Base-by-base conservation (phyloP, 2,797 vertebrate species). In the Rhabdomys pumilio region DNA sequence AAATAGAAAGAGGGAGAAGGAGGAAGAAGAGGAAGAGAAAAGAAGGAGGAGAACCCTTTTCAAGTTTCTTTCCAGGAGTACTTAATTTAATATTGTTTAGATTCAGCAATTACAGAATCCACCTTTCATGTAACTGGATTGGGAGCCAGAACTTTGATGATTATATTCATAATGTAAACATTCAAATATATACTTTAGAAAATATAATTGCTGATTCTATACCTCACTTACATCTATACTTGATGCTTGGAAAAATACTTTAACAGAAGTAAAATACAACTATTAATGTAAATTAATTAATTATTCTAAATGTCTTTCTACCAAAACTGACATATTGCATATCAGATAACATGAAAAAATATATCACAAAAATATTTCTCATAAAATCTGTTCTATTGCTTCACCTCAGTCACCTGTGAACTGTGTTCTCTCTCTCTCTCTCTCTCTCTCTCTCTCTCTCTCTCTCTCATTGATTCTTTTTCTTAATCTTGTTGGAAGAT, bases 401-500 rank as follows among this genome's bases (percentile, higher is more conserved):
- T 44, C 7, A 24, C 10, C 14, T n/a, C 14, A 81, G 53, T 69
- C n/a, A 89, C 4, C 26, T 61, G 89, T 82, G 47, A 73, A 20
- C 17, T 77, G 3, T 38, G 38, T 3, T 55, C 20, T 55, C 12
- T 72, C 20, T 73, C 65, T 72, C 11, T 50, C 19, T 69, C 72
- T 73, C n/a, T 73, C 72, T 22, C 19, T 73, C 72, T 73, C 72
- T 73, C 72, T 73, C 67, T 67, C 61, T 63, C 61, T 26, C 24
- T 59, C 57, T 57, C 3, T 61, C 59, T 61, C 76, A 88, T 80
- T 92, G 47, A 84, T 59, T 93, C 17, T 41, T 97, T 77, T 92
- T 72, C 75, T 83, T 20, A 61, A 24, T 89, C 29, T 92, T 88
- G 29, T 83, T 94, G n/a, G n/a, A 93, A 26, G 2, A 20, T 93